Base-by-base conservation (phyloP, 2,888 invertebrate species). In the Arenicola marina region DNA sequence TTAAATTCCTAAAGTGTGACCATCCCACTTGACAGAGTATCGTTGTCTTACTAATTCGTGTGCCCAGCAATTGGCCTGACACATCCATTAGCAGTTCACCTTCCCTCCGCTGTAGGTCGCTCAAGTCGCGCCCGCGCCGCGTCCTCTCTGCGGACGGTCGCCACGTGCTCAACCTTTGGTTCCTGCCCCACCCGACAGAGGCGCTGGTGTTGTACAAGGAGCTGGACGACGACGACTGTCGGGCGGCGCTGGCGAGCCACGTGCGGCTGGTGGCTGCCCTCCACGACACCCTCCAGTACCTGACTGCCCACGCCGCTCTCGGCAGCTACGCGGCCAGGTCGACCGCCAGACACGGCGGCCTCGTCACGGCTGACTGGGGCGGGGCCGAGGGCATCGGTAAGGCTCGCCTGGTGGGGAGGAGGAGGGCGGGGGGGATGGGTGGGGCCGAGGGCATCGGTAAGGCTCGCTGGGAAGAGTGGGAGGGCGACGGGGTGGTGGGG, bases 141-240 rank as follows among this genome's bases (percentile, higher is more conserved):
- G 67, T 82, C 7, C 62, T 82, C 32, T 77, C 80, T 2, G 70
- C 72, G 1, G 76, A 79, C 54, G 83, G 83, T 1, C 67, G 72
- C 28, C 68, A 77, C 53, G 74, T 83, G 4, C 68, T 81, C 51
- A 83, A 83, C 69, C 69, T 83, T 31, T 83, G 83, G 82, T 83
- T 81, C 62, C 75, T 83, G 29, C 83, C 83, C 0, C 81, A 83
- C 67, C 73, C 76, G 69, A 72, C 76, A 0, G 82, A 83, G 65
- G 66, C 78, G 3, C 70, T 83, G 54, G 70, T 76, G 54, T 75
- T 81, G 74, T 82, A 76, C 72, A 80, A 79, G 59, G 74, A 73
- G 18, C 65, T 79, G 51, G 75, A 75, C 33, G 78, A 80, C 43
- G 72, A 72, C 4, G 59, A 66, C 15, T 78, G 79, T 69, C 65